These are phyloP conservation scores for Eupeodes luniger DNA, from an alignment of 2,888 invertebrate species.

Conservation along the genomic window DNA sequence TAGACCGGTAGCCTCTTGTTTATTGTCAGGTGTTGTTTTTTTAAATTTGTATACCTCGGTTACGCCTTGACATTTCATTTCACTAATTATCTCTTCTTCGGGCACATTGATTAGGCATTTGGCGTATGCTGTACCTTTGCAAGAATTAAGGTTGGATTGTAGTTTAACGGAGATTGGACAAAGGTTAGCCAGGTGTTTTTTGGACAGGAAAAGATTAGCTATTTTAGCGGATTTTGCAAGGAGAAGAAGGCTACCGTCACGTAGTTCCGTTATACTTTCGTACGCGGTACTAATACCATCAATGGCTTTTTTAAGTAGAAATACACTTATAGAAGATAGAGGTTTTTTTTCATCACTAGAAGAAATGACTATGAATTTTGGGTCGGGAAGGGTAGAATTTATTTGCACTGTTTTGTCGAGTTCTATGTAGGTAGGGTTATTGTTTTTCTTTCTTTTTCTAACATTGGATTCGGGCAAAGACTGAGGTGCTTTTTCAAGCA, in stretches of 20 bases:
- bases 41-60: conserved; percentile 43
- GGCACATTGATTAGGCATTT: conserved; percentile 38
- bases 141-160: not conserved
- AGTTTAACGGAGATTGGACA: conserved; percentile 13
- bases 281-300: conserved; percentile 39
- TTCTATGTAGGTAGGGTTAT: conserved; percentile 4
- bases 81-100: conserved; percentile 35
- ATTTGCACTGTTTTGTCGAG: not conserved
- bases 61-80: conserved; percentile 43
- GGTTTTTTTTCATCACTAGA: conserved; percentile 27
- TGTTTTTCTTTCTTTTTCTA: conserved; percentile 2
- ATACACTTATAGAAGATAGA: conserved; percentile 10
- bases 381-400: conserved; percentile 10
- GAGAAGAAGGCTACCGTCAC: conserved; percentile 4
- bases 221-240: not conserved
- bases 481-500: too few relatives aligned
- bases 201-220: not conserved
- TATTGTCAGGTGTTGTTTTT: conserved; percentile 11
- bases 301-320: conserved; percentile 33
- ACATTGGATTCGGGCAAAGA: not conserved
- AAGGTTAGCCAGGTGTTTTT: not conserved
- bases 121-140: conserved; percentile 27
- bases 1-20: conserved; percentile 1
- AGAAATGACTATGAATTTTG: conserved; percentile 16
- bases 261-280: conserved; percentile 7